A percentile compares a stretch with the other conserved stretches of the same genome.
Conservation (phyloP, 2,113 vertebrate genomes). For the Garra rufa region DNA sequence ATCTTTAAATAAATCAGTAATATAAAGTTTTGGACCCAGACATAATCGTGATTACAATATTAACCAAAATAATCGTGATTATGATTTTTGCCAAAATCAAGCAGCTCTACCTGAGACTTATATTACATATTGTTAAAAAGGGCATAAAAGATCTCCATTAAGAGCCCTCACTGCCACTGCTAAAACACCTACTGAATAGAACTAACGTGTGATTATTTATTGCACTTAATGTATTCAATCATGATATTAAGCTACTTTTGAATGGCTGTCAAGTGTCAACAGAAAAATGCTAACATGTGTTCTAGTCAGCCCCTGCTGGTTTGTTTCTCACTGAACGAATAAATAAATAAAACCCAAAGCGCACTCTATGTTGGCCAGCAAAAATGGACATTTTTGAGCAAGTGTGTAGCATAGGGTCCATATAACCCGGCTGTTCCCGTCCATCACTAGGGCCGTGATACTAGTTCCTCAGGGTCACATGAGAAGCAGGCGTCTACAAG, state of each 20-base stretch:
- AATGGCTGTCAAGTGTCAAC: background rate
- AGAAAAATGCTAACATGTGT: background rate
- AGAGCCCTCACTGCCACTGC: no score
- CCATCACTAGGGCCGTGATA: background rate
- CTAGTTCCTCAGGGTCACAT: conserved; percentile 44
- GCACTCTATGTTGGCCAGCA: background rate
- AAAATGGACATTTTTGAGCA: conserved; percentile 27
- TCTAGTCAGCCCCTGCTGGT: no score
- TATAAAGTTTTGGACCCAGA: no score
- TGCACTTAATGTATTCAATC: background rate
- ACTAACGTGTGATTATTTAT: background rate
- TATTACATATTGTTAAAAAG: no score
- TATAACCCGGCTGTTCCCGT: background rate
- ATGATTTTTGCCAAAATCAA: no score
- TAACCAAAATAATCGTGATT: no score
- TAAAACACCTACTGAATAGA: background rate
- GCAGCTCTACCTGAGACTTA: no score
- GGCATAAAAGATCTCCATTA: no score
- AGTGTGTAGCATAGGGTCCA: conserved; percentile 27
- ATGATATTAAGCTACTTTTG: background rate
- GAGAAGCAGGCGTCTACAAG: conserved; percentile 37
- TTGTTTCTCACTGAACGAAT: no score
- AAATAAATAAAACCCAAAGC: background rate
- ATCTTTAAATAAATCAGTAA: no score
- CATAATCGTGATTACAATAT: no score